Percentiles rank a stretch among this genome's conserved stretches.
Conservation (phyloP, 2,888 invertebrate genomes). For the Neuroscelio doddi region DNA sequence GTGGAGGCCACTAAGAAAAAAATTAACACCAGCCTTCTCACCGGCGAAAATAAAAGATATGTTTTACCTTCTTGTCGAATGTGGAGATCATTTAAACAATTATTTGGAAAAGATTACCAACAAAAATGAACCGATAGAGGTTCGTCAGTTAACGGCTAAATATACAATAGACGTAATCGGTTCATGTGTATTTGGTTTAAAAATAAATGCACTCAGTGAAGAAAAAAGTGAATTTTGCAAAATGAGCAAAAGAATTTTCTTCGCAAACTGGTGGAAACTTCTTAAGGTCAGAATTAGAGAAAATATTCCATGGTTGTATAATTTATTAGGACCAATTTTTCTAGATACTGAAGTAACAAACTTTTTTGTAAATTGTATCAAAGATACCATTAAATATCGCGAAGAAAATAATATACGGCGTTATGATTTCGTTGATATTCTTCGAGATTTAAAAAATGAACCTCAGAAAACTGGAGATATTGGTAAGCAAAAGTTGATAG, state of each 20-base stretch:
- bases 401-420: constrained; percentile 65
- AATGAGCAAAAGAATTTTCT: constrained; percentile 60
- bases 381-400: constrained; percentile 65
- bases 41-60: constrained; percentile 73
- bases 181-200: constrained; percentile 69
- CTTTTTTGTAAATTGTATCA: constrained; percentile 63
- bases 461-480: constrained; percentile 51
- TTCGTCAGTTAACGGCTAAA: constrained; percentile 62
- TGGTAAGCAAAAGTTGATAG: constrained; percentile 45
- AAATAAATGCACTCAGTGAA: constrained; percentile 64
- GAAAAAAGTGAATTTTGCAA: constrained; percentile 63
- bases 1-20: constrained; percentile 73
- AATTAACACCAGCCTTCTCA: constrained; percentile 73
- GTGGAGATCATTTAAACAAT: constrained; percentile 67
- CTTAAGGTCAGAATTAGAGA: constrained; percentile 24
- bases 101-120: constrained; percentile 65
- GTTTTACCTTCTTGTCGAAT: constrained; percentile 71
- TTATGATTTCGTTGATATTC: constrained; percentile 71
- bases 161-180: constrained; percentile 71
- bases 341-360: constrained; percentile 52
- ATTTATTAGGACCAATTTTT: constrained; percentile 45
- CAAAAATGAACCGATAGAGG: constrained; percentile 42
- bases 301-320: constrained; percentile 48
- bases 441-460: constrained; percentile 63
- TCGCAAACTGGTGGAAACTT: constrained; percentile 20